Base-by-base conservation (phyloP, 1,140 invertebrate species). In the Sinonovacula constricta region DNA sequence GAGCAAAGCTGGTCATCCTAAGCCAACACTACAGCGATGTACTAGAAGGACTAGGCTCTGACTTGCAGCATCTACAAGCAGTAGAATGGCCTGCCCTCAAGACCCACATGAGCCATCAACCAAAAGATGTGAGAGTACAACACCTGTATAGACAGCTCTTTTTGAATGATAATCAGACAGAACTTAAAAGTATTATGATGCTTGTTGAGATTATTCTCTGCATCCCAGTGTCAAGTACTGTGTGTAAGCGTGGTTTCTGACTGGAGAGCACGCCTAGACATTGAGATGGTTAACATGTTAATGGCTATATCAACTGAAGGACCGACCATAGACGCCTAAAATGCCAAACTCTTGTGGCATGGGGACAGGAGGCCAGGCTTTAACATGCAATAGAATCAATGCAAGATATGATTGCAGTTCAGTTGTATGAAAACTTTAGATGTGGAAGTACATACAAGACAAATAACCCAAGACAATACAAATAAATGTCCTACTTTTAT, bases 221-320 rank as follows among this genome's bases (percentile, higher is more conserved):
- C 31, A 54, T 5, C 51, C 4, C n/a, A n/a, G n/a, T n/a, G n/a
- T n/a, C n/a, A n/a, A n/a, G n/a, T n/a, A n/a, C n/a, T n/a, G n/a
- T n/a, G n/a, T 30, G 72, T 57, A 51, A 76, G 62, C 28, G 60
- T 12, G 62, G 72, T 18, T 79, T n/a, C n/a, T n/a, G n/a, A n/a
- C n/a, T n/a, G n/a, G n/a, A n/a, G n/a, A n/a, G n/a, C n/a, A n/a
- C n/a, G n/a, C n/a, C n/a, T n/a, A n/a, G n/a, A n/a, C n/a, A n/a
- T n/a, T n/a, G n/a, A n/a, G n/a, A n/a, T n/a, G n/a, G n/a, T n/a
- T n/a, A n/a, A n/a, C n/a, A n/a, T n/a, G n/a, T n/a, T n/a, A n/a
- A n/a, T 77, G 31, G 22, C 57, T 15, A 18, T 53, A 12, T 72
- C 65, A 33, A 65, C 39, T 36, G 14, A 59, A 49, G 63, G 74